Conservation (phyloP, 2,113 vertebrate species). For the Gavia stellata region DNA sequence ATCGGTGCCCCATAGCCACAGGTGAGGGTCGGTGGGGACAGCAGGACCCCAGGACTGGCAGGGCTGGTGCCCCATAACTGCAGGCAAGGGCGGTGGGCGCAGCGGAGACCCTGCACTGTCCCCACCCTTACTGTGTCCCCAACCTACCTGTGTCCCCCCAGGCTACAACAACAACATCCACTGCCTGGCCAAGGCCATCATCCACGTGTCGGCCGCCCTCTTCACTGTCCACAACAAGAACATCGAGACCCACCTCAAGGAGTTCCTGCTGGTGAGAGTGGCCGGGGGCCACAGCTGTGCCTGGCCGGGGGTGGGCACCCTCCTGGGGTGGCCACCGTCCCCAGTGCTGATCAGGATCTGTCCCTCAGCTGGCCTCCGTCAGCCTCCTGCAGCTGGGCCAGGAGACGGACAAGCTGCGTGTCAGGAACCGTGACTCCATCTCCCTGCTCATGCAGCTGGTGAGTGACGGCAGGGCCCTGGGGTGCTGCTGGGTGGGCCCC, state of each 20-base stretch:
- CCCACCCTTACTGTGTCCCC: background rate
- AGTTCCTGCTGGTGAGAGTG: constrained; percentile 85
- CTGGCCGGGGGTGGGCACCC: background rate
- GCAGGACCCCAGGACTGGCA: background rate
- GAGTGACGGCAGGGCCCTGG: background rate
- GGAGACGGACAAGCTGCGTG: constrained; percentile 77
- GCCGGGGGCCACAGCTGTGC: background rate
- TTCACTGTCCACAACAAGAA: constrained; percentile 87
- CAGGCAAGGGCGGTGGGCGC: background rate
- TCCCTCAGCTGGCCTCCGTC: constrained; percentile 83
- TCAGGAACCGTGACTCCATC: constrained; percentile 87
- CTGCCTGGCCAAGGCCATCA: constrained; percentile 86
- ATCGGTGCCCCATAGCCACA: too few species aligned
- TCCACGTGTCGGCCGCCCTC: constrained; percentile 87
- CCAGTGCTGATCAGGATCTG: fast-evolving
- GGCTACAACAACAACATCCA: constrained; percentile 92
- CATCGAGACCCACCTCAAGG: constrained; percentile 88
- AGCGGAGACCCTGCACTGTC: background rate
- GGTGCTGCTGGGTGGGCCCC: background rate
- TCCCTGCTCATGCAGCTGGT: constrained; percentile 89
- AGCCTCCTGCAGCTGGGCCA: constrained; percentile 87
- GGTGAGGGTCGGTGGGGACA: background rate
- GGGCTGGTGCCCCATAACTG: background rate
- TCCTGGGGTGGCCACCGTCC: background rate
- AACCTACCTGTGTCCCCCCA: constrained; percentile 34